Evolutionary conservation across 2,797 vertebrate genomes (phyloP).

Genomic region (Galaxias olidus): DNA sequence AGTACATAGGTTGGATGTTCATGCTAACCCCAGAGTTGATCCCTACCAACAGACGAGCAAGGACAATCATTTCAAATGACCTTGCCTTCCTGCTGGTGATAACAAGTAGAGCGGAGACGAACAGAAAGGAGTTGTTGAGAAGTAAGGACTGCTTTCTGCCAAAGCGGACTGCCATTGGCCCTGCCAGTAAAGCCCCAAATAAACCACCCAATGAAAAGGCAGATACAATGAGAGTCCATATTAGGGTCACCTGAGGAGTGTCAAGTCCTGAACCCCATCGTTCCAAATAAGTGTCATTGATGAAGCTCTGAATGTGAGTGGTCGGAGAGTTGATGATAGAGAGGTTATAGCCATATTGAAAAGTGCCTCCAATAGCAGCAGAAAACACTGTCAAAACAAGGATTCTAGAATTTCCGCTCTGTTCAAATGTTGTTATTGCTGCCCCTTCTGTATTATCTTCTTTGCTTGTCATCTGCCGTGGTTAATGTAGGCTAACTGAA

Average conservation of each 20-base stretch:
- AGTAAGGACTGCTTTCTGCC: constrained; percentile 87
- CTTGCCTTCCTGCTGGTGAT: constrained; percentile 71
- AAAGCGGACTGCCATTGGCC: constrained; percentile 80
- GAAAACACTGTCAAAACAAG: constrained; percentile 81
- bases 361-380: constrained; percentile 90
- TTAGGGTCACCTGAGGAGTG: constrained; percentile 64
- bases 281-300: constrained; percentile 81
- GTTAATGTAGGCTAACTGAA: no score
- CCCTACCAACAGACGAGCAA: constrained; percentile 82
- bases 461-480: not conserved
- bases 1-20: constrained; percentile 91
- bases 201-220: constrained; percentile 83
- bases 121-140: constrained; percentile 82
- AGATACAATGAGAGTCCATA: constrained; percentile 86
- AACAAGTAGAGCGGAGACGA: constrained; percentile 69
- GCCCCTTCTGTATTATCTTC: constrained; percentile 12
- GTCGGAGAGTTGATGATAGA: constrained; percentile 89
- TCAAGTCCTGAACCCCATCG: constrained; percentile 71
- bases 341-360: constrained; percentile 93
- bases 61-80: constrained; percentile 87
- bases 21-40: constrained; percentile 87
- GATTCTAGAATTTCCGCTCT: constrained; percentile 34
- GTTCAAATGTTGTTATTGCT: no score
- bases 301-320: constrained; percentile 83
- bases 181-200: constrained; percentile 80